Evolutionary conservation across 2,113 vertebrate genomes (phyloP).

Genomic region (Ageneiosus marmoratus): DNA sequence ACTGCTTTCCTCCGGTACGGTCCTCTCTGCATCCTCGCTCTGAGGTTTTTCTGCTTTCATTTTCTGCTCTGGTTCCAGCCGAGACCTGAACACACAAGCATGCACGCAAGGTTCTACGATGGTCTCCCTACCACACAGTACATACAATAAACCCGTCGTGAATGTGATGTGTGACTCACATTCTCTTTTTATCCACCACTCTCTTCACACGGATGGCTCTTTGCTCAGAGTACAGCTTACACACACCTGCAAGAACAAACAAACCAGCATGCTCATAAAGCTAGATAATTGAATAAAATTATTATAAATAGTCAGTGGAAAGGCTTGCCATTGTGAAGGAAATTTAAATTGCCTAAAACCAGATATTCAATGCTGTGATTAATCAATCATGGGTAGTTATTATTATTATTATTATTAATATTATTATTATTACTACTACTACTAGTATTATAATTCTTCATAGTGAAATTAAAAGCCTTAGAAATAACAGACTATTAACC

Average conservation of each 20-base stretch:
- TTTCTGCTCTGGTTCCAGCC: conserved; percentile 83
- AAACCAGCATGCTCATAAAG: conserved; percentile 11
- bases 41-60: conserved; percentile 63
- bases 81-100: conserved; percentile 75
- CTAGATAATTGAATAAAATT: neutral
- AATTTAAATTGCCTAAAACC: neutral
- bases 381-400: neutral
- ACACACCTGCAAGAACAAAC: conserved; percentile 79
- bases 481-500: neutral
- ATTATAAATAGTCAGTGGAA: neutral
- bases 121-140: neutral
- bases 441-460: too few species aligned
- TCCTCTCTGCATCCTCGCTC: conserved; percentile 72
- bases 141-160: neutral
- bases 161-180: conserved; percentile 78
- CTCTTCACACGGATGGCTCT: conserved; percentile 92
- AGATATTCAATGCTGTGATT: neutral
- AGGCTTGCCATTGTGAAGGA: neutral
- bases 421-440: too few species aligned
- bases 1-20: conserved; percentile 73
- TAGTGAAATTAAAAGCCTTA: neutral
- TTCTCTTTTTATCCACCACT: conserved; percentile 92
- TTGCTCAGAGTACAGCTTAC: conserved; percentile 95
- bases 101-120: too few species aligned
- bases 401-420: too few species aligned